Percentiles rank a stretch among this genome's conserved stretches.
These are phyloP conservation scores for Boleophthalmus pectinirostris DNA, from an alignment of 2,113 vertebrate genomes.

Conservation along the genomic window DNA sequence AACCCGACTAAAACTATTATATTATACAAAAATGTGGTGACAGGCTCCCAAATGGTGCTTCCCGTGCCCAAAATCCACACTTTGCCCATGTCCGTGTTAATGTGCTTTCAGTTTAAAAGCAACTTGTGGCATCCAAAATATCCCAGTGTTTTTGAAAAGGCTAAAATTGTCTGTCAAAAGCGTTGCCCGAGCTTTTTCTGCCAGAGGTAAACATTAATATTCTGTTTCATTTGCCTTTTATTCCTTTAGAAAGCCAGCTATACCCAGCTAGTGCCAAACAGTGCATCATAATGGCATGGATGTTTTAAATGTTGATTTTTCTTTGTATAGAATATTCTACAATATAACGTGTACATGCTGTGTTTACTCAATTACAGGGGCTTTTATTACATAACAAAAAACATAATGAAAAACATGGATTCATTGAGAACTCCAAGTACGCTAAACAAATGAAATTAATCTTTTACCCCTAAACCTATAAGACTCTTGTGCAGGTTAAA, in stretches of 20 bases:
- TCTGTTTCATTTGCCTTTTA: background rate
- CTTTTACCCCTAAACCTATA: no score
- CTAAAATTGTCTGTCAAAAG: conserved; percentile 5
- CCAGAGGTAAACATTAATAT: background rate
- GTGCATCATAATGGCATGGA: background rate
- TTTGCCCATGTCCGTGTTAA: background rate
- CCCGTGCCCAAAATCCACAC: conserved; percentile 18
- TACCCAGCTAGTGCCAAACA: background rate
- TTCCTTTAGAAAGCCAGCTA: background rate
- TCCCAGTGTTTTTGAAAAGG: background rate
- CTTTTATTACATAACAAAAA: no score
- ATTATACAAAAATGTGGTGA: conserved; percentile 42
- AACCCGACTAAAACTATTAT: conserved; percentile 37
- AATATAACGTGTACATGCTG: no score
- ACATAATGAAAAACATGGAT: no score
- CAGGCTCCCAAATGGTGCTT: conserved; percentile 18
- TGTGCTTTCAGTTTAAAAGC: conserved; percentile 12
- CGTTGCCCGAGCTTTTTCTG: background rate
- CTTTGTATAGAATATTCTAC: background rate
- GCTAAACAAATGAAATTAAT: no score
- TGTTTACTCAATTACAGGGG: no score
- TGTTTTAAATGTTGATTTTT: background rate
- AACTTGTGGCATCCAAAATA: conserved; percentile 10
- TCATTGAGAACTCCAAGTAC: no score
- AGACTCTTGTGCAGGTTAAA: no score